Percentiles rank a stretch among this genome's conserved stretches.
These are phyloP conservation scores for Caenorhabditis elegans DNA, from an alignment of 1,140 invertebrate genomes.

Conservation along the genomic window DNA sequence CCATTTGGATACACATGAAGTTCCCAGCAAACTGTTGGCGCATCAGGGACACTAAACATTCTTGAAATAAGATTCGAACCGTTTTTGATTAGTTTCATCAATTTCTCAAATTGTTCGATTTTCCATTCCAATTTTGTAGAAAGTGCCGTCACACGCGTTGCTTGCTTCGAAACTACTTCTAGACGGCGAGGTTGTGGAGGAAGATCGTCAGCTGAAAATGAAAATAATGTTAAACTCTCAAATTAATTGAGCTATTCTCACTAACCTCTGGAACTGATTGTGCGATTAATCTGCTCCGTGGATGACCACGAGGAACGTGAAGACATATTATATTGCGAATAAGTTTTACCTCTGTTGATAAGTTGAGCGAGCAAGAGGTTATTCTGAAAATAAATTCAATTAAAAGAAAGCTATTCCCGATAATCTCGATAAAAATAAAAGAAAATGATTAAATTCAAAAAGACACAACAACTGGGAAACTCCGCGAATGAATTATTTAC, in stretches of 20 bases:
- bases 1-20: slow-evolving; percentile 65
- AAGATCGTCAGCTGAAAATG: slow-evolving; percentile 27
- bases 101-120: slow-evolving; percentile 60
- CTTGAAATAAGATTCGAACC: slow-evolving; percentile 60
- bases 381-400: no score
- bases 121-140: slow-evolving; percentile 55
- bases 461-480: no score
- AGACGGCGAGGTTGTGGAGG: slow-evolving; percentile 30
- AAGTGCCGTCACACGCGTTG: slow-evolving; percentile 51
- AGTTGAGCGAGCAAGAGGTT: neutral
- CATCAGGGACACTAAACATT: slow-evolving; percentile 50
- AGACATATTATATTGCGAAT: no score
- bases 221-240: neutral
- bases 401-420: no score
- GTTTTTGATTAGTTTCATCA: slow-evolving; percentile 63
- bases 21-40: slow-evolving; percentile 61
- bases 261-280: neutral
- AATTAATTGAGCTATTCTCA: no score
- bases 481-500: no score
- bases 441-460: no score
- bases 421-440: no score
- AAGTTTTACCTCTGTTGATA: no score
- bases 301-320: neutral
- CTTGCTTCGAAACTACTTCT: slow-evolving; percentile 54
- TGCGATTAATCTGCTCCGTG: neutral